These are phyloP conservation scores for Frankliniella fusca DNA, from an alignment of 2,888 invertebrate species.

Conservation along the genomic window DNA sequence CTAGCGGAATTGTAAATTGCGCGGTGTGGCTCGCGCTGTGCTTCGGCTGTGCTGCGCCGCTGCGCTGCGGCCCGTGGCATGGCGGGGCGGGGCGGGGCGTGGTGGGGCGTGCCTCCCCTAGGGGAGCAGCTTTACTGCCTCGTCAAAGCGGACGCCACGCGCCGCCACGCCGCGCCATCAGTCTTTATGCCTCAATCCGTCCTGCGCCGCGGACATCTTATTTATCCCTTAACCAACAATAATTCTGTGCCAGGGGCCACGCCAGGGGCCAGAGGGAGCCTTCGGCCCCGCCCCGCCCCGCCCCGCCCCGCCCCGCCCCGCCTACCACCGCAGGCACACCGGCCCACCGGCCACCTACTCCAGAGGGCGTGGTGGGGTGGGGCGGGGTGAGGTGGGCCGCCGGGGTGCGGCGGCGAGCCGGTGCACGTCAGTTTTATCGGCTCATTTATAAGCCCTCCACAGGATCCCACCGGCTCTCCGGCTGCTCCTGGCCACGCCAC, in stretches of 20 bases:
- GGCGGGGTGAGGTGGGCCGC: no score
- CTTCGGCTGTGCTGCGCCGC: not conserved
- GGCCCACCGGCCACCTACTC: no score
- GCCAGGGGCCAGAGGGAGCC: not conserved
- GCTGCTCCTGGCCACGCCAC: no score
- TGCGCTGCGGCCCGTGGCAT: no score
- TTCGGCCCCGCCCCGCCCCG: not conserved
- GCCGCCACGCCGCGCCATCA: not conserved
- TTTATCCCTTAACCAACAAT: not conserved
- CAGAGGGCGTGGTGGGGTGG: no score
- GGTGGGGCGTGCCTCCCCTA: not conserved
- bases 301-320: no score
- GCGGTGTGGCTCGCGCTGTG: not conserved
- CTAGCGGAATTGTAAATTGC: constrained; percentile 1
- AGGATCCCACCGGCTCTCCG: no score
- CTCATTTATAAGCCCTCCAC: no score
- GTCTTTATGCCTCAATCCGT: constrained; percentile 10
- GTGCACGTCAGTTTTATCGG: no score
- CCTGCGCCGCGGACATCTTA: not conserved
- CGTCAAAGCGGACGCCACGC: not conserved
- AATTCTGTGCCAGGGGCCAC: not conserved
- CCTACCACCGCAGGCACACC: no score
- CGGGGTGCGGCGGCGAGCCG: no score
- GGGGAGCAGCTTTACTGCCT: not conserved
- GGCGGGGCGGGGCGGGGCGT: not conserved